phyloP scores from a whole-genome alignment of 64 coral and sea anemone species.

The Cladopsammia gracilis region DNA sequence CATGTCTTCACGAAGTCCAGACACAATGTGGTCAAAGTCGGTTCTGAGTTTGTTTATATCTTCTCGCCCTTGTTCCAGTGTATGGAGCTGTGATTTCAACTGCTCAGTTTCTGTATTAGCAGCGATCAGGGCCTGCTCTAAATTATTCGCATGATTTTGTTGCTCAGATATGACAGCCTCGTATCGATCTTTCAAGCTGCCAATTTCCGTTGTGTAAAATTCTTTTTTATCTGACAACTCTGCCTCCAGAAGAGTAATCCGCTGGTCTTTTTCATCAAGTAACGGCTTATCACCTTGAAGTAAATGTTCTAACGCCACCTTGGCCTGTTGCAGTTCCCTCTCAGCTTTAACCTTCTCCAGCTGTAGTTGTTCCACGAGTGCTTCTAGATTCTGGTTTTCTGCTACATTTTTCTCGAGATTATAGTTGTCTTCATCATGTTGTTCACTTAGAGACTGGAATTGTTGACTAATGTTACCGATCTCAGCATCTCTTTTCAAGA shows the following conservation, averaged over 20 bases:
- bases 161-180: slow-evolving; percentile 18
- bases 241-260: neutral
- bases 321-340: slow-evolving; percentile 25
- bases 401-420: neutral
- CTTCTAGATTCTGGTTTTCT: slow-evolving; percentile 25
- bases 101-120: neutral
- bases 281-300: slow-evolving; percentile 21
- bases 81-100: slow-evolving; percentile 36
- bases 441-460: neutral
- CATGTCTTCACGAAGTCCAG: slow-evolving; percentile 83
- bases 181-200: slow-evolving; percentile 2
- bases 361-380: slow-evolving; percentile 6
- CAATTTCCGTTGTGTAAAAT: neutral
- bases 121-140: neutral
- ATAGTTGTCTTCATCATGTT: neutral
- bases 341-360: slow-evolving; percentile 16
- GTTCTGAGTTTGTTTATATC: slow-evolving; percentile 54
- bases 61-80: slow-evolving; percentile 27
- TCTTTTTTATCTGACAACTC: slow-evolving; percentile 10
- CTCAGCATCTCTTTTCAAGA: slow-evolving; percentile 22
- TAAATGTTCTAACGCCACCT: neutral
- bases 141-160: slow-evolving; percentile 30
- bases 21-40: slow-evolving; percentile 81
- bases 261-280: slow-evolving; percentile 14
- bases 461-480: neutral